Evolutionary conservation across 92 coral and sea anemone species (phyloP).

Genomic region (Paragorgia papillata): DNA sequence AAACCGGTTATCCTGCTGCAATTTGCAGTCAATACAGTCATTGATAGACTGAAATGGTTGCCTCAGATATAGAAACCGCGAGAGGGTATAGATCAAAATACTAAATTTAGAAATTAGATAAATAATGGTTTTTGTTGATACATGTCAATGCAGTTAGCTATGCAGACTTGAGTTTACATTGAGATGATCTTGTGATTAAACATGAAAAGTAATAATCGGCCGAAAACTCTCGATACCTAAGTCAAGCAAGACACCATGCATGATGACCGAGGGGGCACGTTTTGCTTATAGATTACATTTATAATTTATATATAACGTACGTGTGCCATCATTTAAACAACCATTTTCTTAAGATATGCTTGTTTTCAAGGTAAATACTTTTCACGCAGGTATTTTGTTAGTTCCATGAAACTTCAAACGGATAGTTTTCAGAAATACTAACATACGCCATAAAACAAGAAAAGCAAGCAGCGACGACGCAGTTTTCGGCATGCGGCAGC

Average conservation of each 20-base stretch:
- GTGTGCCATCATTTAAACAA: background rate
- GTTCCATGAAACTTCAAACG: background rate
- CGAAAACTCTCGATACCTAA: background rate
- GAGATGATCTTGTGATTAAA: background rate
- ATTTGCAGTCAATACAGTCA: no score
- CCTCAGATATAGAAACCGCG: no score
- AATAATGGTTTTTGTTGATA: background rate
- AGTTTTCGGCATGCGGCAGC: slow-evolving; percentile 15
- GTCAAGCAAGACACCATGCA: no score
- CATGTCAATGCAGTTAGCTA: background rate
- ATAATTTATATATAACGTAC: background rate
- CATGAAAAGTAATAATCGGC: background rate
- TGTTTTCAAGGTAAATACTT: background rate
- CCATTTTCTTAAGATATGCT: background rate
- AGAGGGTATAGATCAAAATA: no score
- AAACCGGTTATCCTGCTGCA: no score
- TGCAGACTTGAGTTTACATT: background rate
- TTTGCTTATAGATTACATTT: no score
- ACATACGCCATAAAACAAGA: no score
- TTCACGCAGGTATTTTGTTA: background rate
- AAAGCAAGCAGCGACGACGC: no score
- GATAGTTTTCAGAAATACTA: no score
- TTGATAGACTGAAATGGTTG: no score
- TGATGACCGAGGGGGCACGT: no score
- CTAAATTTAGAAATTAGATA: no score